Percentiles rank a stretch among this genome's conserved stretches.
Conservation (phyloP, 2,888 invertebrate species). For the Serrognathus titanus region DNA sequence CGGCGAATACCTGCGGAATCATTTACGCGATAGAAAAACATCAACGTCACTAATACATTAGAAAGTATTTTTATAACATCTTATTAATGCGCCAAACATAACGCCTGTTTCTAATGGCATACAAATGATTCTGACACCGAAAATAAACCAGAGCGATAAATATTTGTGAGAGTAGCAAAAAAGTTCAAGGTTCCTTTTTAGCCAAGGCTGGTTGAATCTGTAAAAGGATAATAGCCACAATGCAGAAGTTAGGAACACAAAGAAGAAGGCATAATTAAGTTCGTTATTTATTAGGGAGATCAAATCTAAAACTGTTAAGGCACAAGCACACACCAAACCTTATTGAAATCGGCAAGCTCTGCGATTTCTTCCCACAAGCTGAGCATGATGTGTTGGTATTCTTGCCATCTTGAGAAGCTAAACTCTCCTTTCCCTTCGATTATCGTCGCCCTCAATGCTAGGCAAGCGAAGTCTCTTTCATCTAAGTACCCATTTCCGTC, state of each 20-base stretch:
- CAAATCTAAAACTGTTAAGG: background rate
- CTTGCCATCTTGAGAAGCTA: constrained; percentile 65
- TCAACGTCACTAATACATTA: too few species aligned
- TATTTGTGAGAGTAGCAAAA: too few species aligned
- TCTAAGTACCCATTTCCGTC: constrained; percentile 82
- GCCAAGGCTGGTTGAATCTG: constrained; percentile 10
- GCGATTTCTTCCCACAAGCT: constrained; percentile 85
- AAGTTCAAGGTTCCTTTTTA: too few species aligned
- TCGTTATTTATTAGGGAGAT: background rate
- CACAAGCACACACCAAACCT: constrained; percentile 52
- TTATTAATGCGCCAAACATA: too few species aligned
- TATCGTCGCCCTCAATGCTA: constrained; percentile 76
- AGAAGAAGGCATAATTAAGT: too few species aligned
- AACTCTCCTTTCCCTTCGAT: constrained; percentile 82
- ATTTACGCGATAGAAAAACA: too few species aligned
- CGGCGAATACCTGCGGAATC: too few species aligned
- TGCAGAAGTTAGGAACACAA: too few species aligned
- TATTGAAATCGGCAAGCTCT: constrained; percentile 81
- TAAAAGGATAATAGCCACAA: constrained; percentile 2
- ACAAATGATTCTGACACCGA: too few species aligned
- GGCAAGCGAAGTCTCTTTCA: constrained; percentile 78
- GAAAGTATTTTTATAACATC: too few species aligned
- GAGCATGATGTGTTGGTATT: constrained; percentile 79
- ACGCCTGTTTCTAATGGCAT: too few species aligned
- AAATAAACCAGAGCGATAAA: too few species aligned